Conservation (phyloP, 2,113 vertebrate species). For the Aegotheles bennettii region DNA sequence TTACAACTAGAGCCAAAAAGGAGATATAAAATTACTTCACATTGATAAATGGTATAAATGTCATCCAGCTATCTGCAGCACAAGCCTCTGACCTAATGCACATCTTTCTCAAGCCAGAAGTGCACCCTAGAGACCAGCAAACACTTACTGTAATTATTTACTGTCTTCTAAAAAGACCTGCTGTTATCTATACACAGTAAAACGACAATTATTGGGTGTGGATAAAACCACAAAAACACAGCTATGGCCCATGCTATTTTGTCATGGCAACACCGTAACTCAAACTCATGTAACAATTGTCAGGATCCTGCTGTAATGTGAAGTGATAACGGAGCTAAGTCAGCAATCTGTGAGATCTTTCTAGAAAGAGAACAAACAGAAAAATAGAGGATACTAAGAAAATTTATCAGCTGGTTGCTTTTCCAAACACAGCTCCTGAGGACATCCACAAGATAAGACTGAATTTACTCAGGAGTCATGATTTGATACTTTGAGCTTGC, state of each 20-base stretch:
- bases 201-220: constrained; percentile 57
- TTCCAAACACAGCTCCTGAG: neutral
- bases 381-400: neutral
- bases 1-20: constrained; percentile 45
- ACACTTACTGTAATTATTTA: constrained; percentile 65
- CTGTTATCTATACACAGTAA: constrained; percentile 44
- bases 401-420: neutral
- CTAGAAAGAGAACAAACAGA: neutral
- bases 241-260: constrained; percentile 4
- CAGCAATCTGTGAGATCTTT: neutral
- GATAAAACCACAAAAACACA: constrained; percentile 30
- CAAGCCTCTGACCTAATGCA: constrained; percentile 48
- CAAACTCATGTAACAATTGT: constrained; percentile 30
- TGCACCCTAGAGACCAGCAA: constrained; percentile 59
- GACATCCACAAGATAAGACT: neutral
- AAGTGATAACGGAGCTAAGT: constrained; percentile 2
- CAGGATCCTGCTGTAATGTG: neutral
- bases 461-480: neutral
- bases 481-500: neutral
- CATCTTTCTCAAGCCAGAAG: constrained; percentile 45
- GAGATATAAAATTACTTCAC: constrained; percentile 4
- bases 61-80: constrained; percentile 34
- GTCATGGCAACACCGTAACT: constrained; percentile 45
- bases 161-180: constrained; percentile 41
- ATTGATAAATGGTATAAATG: constrained; percentile 37